phyloP scores from a whole-genome alignment of 2,888 invertebrate genomes.

The Aethes cnicana region DNA sequence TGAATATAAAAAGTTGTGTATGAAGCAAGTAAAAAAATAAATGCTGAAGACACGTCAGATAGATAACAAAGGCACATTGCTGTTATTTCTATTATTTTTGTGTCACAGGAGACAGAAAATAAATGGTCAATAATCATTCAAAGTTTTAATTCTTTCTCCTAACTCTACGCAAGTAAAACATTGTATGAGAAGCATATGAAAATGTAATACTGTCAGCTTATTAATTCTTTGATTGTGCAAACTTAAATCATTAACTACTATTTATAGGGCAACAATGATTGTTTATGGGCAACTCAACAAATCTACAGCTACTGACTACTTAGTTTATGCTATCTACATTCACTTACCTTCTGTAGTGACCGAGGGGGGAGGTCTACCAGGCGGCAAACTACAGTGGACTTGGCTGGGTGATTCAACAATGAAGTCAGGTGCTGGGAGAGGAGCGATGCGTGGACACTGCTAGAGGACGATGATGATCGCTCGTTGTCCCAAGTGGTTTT shows the following conservation, averaged over 20 bases:
- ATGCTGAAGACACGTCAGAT: too few relatives aligned
- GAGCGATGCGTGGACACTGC: conserved; percentile 87
- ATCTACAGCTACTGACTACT: conserved; percentile 17
- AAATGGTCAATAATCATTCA: not conserved
- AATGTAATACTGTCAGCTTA: too few relatives aligned
- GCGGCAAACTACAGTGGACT: conserved; percentile 93
- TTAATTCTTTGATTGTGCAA: too few relatives aligned
- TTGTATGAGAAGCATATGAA: too few relatives aligned
- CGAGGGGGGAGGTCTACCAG: conserved; percentile 91
- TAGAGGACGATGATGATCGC: conserved; percentile 86
- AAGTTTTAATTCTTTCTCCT: not conserved
- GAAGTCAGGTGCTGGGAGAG: conserved; percentile 82
- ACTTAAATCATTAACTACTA: not conserved
- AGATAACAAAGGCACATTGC: too few relatives aligned
- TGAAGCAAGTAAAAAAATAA: too few relatives aligned
- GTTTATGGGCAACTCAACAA: conserved; percentile 15
- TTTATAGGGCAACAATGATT: not conserved
- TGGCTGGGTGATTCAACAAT: conserved; percentile 92
- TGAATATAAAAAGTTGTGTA: too few relatives aligned
- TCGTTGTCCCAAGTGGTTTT: conserved; percentile 88
- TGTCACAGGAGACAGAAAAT: too few relatives aligned
- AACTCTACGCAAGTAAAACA: too few relatives aligned
- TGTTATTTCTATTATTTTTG: too few relatives aligned
- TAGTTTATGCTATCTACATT: conserved; percentile 67
- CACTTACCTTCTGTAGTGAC: conserved; percentile 84